Conservation (phyloP, 1,140 invertebrate genomes). For the Aplysia californica region DNA sequence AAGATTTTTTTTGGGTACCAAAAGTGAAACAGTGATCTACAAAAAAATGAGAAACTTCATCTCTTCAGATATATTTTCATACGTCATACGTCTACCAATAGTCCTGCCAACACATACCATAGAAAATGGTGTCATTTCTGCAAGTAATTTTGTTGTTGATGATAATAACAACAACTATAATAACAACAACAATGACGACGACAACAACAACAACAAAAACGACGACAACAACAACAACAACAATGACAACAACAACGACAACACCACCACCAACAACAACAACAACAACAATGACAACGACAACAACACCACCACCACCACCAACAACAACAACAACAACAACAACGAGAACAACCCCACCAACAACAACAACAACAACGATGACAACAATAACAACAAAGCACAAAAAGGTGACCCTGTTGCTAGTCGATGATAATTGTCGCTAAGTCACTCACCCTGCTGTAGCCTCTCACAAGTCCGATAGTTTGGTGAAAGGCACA, state of each 20-base stretch:
- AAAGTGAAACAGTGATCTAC: too few relatives aligned
- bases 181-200: not conserved
- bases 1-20: too few relatives aligned
- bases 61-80: too few relatives aligned
- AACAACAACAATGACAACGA: too few relatives aligned
- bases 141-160: not conserved
- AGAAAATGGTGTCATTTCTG: not conserved
- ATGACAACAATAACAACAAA: not conserved
- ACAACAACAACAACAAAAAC: not conserved
- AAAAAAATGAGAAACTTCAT: too few relatives aligned
- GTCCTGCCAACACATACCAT: not conserved
- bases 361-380: not conserved
- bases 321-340: not conserved
- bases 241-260: not conserved
- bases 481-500: slow-evolving; percentile 8
- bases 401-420: not conserved
- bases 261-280: too few relatives aligned
- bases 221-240: not conserved
- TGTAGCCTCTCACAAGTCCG: not conserved
- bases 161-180: not conserved
- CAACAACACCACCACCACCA: not conserved
- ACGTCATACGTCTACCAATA: too few relatives aligned
- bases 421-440: not conserved
- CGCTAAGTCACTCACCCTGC: too few relatives aligned
- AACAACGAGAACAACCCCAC: not conserved